Percentiles rank a stretch among this genome's conserved stretches.
phyloP scores from a whole-genome alignment of 2,888 invertebrate genomes.

The Biston betularia region DNA sequence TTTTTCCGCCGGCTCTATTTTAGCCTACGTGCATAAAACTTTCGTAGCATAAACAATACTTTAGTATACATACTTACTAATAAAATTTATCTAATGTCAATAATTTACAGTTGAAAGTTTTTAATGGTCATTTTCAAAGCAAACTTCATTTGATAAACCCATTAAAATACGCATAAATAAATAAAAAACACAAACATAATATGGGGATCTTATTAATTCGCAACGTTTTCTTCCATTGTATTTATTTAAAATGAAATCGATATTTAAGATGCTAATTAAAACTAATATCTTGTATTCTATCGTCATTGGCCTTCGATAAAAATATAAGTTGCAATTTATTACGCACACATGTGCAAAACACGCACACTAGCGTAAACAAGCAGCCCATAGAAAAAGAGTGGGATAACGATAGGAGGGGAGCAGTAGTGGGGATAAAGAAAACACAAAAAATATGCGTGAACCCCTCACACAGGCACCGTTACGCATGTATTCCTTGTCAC shows the following conservation, averaged over 20 bases:
- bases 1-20: conserved; percentile 81
- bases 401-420: conserved; percentile 78
- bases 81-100: conserved; percentile 15
- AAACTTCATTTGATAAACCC: neutral
- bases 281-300: conserved; percentile 25
- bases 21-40: conserved; percentile 75
- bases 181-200: neutral
- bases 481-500: conserved; percentile 59
- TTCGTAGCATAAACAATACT: conserved; percentile 49
- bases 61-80: conserved; percentile 24
- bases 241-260: neutral
- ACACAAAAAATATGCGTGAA: conserved; percentile 83
- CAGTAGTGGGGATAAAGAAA: conserved; percentile 74
- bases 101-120: neutral
- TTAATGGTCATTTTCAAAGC: neutral
- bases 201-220: neutral
- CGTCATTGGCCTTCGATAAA: conserved; percentile 82
- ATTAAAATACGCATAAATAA: neutral
- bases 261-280: conserved; percentile 7
- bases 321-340: conserved; percentile 84
- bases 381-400: conserved; percentile 82
- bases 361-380: conserved; percentile 62
- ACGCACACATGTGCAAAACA: conserved; percentile 67
- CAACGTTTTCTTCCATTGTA: neutral
- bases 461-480: conserved; percentile 64